Percentiles rank a stretch among this genome's conserved stretches.
These are phyloP conservation scores for Willisornis vidua DNA, from an alignment of 2,113 vertebrate genomes.

Conservation along the genomic window DNA sequence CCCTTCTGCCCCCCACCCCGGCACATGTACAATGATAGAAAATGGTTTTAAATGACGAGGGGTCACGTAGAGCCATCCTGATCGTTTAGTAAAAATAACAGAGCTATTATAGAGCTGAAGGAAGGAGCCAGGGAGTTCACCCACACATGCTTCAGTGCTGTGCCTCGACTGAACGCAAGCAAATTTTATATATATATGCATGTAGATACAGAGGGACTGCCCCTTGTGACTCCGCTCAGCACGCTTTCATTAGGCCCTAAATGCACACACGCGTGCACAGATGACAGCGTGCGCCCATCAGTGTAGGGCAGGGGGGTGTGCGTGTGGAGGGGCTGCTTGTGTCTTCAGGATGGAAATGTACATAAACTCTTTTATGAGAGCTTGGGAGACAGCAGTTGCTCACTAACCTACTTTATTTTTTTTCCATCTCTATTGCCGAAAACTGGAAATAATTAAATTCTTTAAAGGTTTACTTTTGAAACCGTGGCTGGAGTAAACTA, in stretches of 20 bases:
- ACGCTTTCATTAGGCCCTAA: not conserved
- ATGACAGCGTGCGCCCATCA: not conserved
- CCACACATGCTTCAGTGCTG: not conserved
- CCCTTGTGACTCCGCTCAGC: not conserved
- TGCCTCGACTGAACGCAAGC: not conserved
- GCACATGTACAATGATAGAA: constrained; percentile 56
- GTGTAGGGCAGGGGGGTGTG: not conserved
- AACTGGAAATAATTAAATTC: constrained; percentile 59
- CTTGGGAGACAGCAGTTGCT: not conserved
- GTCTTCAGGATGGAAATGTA: not conserved
- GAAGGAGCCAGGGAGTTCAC: constrained; percentile 16
- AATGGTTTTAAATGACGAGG: constrained; percentile 67
- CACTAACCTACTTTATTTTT: not conserved
- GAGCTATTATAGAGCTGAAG: constrained; percentile 68
- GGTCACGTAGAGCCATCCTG: constrained; percentile 75
- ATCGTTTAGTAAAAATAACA: constrained; percentile 78
- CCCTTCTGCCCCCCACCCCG: not conserved
- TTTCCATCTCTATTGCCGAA: not conserved
- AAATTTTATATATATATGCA: accelerated
- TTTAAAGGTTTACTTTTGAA: constrained; percentile 55
- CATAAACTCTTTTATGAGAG: not conserved
- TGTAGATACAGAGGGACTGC: accelerated
- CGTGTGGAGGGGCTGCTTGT: not conserved
- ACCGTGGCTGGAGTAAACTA: not conserved
- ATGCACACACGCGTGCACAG: not conserved